phyloP scores from a whole-genome alignment of 2,113 vertebrate species.

The Mormyrus lacerda region DNA sequence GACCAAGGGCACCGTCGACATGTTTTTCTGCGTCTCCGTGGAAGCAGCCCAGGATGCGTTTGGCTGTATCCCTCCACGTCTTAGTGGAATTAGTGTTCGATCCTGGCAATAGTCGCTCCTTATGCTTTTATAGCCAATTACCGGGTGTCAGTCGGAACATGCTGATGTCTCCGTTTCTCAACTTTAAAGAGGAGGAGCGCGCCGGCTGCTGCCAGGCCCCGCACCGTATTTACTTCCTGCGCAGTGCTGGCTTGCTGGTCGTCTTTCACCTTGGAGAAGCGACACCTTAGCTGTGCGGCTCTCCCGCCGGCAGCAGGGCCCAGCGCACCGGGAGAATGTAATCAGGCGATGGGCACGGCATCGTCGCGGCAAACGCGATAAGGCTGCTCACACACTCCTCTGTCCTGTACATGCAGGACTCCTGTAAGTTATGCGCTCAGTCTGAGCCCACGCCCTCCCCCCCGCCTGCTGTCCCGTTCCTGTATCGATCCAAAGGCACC shows the following conservation, averaged over 20 bases:
- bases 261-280: neutral
- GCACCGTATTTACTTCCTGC: neutral
- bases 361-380: neutral
- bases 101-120: neutral
- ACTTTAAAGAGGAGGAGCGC: neutral
- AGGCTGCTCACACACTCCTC: neutral
- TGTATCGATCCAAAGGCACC: neutral
- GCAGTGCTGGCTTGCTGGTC: neutral
- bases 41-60: neutral
- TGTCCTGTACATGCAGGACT: neutral
- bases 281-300: neutral
- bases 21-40: neutral
- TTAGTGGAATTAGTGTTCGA: neutral
- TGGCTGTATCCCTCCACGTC: neutral
- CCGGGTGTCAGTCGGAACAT: neutral
- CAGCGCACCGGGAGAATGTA: neutral
- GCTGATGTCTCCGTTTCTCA: neutral
- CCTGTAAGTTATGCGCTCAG: neutral
- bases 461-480: neutral
- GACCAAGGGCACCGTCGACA: neutral
- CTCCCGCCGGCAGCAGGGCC: neutral
- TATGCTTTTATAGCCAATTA: constrained; percentile 2
- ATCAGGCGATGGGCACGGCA: neutral
- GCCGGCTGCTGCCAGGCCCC: neutral
- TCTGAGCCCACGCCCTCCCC: neutral